These are phyloP conservation scores for Menidia beryllina DNA, from an alignment of 2,113 vertebrate species.

Conservation along the genomic window DNA sequence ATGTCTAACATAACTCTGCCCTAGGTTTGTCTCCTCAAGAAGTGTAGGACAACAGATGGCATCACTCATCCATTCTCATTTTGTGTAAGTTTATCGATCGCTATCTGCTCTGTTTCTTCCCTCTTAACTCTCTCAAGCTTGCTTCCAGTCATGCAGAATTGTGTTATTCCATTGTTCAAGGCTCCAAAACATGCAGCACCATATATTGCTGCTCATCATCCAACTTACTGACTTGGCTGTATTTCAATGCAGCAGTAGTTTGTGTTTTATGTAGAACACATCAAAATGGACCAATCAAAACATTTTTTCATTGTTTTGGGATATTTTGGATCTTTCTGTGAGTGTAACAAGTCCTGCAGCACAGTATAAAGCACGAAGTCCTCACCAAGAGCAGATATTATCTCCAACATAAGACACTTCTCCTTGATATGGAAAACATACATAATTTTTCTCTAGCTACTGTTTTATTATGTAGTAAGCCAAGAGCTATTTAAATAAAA, in stretches of 20 bases:
- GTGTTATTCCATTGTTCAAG: slow-evolving; percentile 50
- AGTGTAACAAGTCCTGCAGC: not conserved
- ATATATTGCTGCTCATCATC: slow-evolving; percentile 30
- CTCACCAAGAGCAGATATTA: not conserved
- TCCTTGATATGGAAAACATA: not conserved
- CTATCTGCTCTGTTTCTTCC: slow-evolving; percentile 51
- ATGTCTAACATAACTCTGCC: slow-evolving; percentile 67
- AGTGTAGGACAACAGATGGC: slow-evolving; percentile 53
- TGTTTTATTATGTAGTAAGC: too few relatives aligned
- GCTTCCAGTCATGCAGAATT: slow-evolving; percentile 21
- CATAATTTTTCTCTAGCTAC: too few relatives aligned
- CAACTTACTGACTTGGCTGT: not conserved
- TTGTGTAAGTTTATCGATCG: slow-evolving; percentile 65
- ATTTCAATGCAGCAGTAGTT: not conserved
- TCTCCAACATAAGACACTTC: not conserved
- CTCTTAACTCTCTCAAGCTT: slow-evolving; percentile 34
- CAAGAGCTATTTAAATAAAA: too few relatives aligned
- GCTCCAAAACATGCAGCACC: slow-evolving; percentile 1
- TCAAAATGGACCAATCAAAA: not conserved
- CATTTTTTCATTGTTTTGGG: slow-evolving; percentile 7
- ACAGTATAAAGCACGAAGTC: not conserved
- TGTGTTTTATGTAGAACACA: not conserved
- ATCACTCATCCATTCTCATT: slow-evolving; percentile 61
- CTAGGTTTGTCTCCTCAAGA: slow-evolving; percentile 63
- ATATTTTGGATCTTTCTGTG: not conserved